Conservation (phyloP, 1,140 invertebrate genomes). For the Brevipalpus yothersi region DNA sequence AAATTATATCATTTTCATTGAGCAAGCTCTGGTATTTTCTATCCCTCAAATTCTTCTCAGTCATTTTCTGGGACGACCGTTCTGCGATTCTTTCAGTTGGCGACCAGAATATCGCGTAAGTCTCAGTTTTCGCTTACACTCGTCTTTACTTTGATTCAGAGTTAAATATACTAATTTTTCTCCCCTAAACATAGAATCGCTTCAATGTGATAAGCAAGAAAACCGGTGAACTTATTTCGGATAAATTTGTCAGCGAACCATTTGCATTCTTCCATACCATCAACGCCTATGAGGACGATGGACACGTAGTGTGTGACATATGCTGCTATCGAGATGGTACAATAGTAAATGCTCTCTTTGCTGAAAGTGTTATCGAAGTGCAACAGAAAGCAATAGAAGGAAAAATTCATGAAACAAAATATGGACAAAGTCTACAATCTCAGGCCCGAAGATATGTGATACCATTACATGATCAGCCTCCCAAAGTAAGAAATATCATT, state of each 20-base stretch:
- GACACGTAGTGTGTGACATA: constrained; percentile 45
- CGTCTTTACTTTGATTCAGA: too few relatives aligned
- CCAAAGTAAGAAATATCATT: too few relatives aligned
- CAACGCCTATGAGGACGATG: constrained; percentile 50
- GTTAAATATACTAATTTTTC: too few relatives aligned
- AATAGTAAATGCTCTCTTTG: constrained; percentile 2
- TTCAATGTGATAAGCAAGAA: constrained; percentile 40
- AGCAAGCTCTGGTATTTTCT: constrained; percentile 44
- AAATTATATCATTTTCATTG: constrained; percentile 55
- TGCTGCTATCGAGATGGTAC: constrained; percentile 53
- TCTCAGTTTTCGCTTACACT: background rate
- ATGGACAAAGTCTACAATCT: background rate
- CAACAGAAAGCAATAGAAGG: background rate
- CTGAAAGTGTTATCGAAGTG: background rate
- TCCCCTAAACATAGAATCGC: constrained; percentile 32
- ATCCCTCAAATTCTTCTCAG: constrained; percentile 32
- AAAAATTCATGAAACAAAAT: background rate
- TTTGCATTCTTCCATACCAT: constrained; percentile 73
- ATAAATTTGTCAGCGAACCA: constrained; percentile 29
- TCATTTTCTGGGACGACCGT: constrained; percentile 8
- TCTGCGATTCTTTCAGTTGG: constrained; percentile 9
- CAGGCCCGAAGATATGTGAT: constrained; percentile 4
- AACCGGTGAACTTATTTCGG: constrained; percentile 28
- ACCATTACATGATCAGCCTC: background rate
- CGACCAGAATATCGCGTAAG: constrained; percentile 3